These are phyloP conservation scores for Stichodactyla helianthus DNA, from an alignment of 64 coral and sea anemone genomes.

Conservation along the genomic window DNA sequence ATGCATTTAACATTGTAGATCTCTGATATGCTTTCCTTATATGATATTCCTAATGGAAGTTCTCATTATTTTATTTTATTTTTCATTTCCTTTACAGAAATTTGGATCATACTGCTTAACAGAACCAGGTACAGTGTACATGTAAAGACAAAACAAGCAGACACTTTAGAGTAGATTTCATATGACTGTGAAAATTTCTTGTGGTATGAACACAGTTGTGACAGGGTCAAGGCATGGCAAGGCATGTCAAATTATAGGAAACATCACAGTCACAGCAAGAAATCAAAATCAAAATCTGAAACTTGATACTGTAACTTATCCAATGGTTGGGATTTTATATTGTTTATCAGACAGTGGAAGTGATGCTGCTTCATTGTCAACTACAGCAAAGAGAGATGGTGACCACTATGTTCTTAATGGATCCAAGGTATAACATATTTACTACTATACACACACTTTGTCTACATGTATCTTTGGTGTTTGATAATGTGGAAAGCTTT, in stretches of 20 bases:
- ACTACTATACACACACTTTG: background rate
- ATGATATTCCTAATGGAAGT: too few relatives aligned
- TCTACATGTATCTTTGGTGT: too few relatives aligned
- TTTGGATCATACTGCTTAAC: constrained; percentile 84
- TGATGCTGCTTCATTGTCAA: constrained; percentile 74
- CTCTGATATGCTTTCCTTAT: background rate
- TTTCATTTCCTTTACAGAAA: constrained; percentile 41
- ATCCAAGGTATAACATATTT: constrained; percentile 41
- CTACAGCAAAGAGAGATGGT: constrained; percentile 66
- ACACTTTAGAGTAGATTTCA: too few relatives aligned
- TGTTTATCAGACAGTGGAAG: constrained; percentile 64
- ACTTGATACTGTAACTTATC: background rate
- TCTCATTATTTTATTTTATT: too few relatives aligned
- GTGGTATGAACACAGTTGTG: too few relatives aligned
- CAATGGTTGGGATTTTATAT: background rate
- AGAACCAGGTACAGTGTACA: constrained; percentile 61
- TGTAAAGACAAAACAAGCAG: background rate
- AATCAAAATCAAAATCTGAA: background rate
- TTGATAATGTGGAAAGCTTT: too few relatives aligned
- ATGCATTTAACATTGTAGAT: background rate
- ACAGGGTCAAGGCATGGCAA: too few relatives aligned
- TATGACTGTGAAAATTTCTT: too few relatives aligned
- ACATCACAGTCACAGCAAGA: too few relatives aligned
- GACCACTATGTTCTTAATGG: constrained; percentile 79
- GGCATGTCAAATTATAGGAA: too few relatives aligned